Evolutionary conservation across 2,113 vertebrate genomes (phyloP).

Genomic region (Eupsittula cactorum): DNA sequence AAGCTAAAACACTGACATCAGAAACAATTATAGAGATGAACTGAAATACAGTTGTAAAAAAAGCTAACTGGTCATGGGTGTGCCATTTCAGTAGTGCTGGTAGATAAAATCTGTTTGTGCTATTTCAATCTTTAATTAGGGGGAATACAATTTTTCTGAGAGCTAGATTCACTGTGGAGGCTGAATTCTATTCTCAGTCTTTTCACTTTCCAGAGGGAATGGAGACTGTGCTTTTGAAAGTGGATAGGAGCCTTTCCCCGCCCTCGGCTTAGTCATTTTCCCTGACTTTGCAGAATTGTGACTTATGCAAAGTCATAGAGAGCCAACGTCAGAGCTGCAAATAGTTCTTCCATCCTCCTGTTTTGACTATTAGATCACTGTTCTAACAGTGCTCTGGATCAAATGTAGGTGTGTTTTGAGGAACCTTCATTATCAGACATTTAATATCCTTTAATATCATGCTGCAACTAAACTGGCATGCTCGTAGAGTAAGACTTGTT

Average conservation of each 20-base stretch:
- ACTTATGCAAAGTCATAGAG: conserved; percentile 24
- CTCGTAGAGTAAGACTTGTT: background rate
- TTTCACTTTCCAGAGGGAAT: background rate
- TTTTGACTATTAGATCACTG: background rate
- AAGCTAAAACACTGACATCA: conserved; percentile 27
- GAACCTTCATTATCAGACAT: background rate
- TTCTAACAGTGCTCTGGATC: background rate
- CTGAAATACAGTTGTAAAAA: conserved; percentile 23
- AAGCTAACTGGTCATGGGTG: background rate
- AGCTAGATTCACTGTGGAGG: background rate
- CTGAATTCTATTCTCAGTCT: conserved; percentile 24
- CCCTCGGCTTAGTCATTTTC: background rate
- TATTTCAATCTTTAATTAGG: conserved; percentile 28
- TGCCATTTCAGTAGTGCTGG: conserved; percentile 22
- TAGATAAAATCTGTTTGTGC: conserved; percentile 17
- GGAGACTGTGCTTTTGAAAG: background rate
- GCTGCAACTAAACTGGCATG: background rate
- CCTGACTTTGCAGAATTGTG: conserved; percentile 55
- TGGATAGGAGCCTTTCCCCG: background rate
- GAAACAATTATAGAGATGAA: conserved; percentile 5
- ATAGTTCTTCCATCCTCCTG: background rate
- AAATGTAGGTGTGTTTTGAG: background rate
- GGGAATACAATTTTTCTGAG: background rate
- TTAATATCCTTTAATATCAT: background rate
- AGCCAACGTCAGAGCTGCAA: background rate